phyloP scores from a whole-genome alignment of 2,888 invertebrate species.

The Hemicrepidius hirtus region DNA sequence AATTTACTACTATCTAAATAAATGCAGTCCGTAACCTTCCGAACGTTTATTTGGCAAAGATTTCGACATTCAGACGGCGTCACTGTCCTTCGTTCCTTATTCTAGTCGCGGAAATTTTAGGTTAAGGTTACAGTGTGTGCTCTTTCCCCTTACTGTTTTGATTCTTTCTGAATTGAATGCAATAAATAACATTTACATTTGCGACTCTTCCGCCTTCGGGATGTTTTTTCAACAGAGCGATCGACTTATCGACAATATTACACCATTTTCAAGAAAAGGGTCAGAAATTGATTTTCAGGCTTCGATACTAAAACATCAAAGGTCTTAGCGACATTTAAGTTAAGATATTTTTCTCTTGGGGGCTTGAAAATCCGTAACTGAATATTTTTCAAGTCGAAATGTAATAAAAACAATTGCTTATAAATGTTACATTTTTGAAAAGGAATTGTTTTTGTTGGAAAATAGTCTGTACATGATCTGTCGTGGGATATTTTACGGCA shows the following conservation, averaged over 20 bases:
- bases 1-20: slow-evolving; percentile 25
- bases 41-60: slow-evolving; percentile 41
- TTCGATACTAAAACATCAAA: neutral
- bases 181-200: slow-evolving; percentile 30
- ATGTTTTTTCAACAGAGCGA: slow-evolving; percentile 8
- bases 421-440: no score
- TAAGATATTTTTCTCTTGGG: neutral
- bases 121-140: slow-evolving; percentile 26
- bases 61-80: slow-evolving; percentile 30
- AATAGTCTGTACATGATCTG: neutral
- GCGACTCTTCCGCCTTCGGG: neutral
- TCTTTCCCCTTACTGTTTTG: slow-evolving; percentile 28
- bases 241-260: neutral
- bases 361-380: neutral
- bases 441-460: neutral
- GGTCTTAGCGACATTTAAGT: slow-evolving; percentile 9
- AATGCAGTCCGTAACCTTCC: slow-evolving; percentile 34
- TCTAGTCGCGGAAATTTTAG: slow-evolving; percentile 26
- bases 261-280: neutral
- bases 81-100: slow-evolving; percentile 19
- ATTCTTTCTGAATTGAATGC: slow-evolving; percentile 21
- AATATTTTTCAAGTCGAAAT: no score
- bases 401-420: no score
- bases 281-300: slow-evolving; percentile 9
- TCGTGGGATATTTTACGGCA: neutral